phyloP scores from a whole-genome alignment of 2,113 vertebrate genomes.

The Dermatemys mawii region DNA sequence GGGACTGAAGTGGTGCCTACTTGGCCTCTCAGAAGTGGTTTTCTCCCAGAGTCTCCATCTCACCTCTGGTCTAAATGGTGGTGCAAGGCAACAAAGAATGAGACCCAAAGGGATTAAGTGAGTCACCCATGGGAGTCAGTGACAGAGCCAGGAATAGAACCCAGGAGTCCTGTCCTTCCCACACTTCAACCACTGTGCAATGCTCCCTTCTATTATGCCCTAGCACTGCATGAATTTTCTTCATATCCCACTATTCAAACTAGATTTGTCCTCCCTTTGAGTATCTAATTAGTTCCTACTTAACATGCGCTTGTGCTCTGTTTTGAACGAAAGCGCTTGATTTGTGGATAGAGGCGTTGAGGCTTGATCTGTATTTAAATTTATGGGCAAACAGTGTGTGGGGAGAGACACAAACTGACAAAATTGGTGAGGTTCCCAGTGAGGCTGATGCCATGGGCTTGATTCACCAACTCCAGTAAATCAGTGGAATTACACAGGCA shows the following conservation, averaged over 20 bases:
- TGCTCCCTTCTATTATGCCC: background rate
- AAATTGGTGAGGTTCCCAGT: background rate
- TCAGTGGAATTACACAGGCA: background rate
- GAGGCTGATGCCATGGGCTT: background rate
- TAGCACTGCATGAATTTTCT: constrained; percentile 29
- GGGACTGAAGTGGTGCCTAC: background rate
- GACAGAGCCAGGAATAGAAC: background rate
- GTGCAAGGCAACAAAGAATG: background rate
- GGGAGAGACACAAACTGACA: background rate
- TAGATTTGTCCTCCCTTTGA: constrained; percentile 50
- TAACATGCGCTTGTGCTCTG: constrained; percentile 36
- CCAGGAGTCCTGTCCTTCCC: background rate
- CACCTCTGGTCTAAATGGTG: background rate
- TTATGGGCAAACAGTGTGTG: constrained; percentile 23
- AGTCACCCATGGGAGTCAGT: rapidly evolving
- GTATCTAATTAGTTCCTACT: constrained; percentile 48
- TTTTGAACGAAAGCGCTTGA: constrained; percentile 44
- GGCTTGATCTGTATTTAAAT: constrained; percentile 27
- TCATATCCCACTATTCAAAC: constrained; percentile 26
- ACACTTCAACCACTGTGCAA: background rate
- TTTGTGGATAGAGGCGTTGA: constrained; percentile 29
- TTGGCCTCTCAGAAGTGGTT: background rate
- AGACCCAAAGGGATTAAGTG: background rate
- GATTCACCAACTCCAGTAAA: background rate
- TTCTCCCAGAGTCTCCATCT: background rate